Base-by-base conservation (phyloP, 2,888 invertebrate genomes). In the Pheosia gnoma region DNA sequence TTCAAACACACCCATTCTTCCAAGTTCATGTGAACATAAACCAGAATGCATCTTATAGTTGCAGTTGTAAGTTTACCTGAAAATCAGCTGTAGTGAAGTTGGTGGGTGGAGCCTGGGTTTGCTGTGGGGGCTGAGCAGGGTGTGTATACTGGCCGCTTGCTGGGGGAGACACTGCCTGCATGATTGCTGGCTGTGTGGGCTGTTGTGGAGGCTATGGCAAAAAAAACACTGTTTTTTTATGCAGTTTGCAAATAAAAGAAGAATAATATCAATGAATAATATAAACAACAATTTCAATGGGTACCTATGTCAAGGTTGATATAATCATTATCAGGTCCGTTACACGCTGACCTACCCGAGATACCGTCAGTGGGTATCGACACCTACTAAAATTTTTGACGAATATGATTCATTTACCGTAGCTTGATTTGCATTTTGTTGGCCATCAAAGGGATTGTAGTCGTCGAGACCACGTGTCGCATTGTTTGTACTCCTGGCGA, bases 361-460 rank as follows among this genome's bases (percentile, higher is more conserved):
- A 71, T 80, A 82, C 77, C 80, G 81, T 82, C 79, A 77, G 63
- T 72, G 70, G 73, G 56, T 77, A 81, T 79, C 76, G 76, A 78
- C 81, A 79, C 77, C 80, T 80, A 84, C 77, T 73, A 75, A 70
- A 79, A 77, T 74, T 74, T 63, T 58, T 71, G 78, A 79, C 84
- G 83, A 84, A 83, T 81, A 75, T 51, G 63, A 72, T 72, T 69
- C 68, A 79, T 83, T 81, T 95, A 95, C 87, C 95, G 95, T 82
- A 92, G 93, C 65, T 82, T 90, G 93, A 86, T 89, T 92, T 71
- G 87, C 87, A 87, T 89, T 91, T 79, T 88, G 90, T 76, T 92
- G 95, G 77, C 97, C 97, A 74, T 97, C 98, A 89, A 99, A 99
- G 41, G 99, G 99, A 93, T 99, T 98, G 91, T 98, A 99, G 83